Conservation (phyloP, 1,140 invertebrate genomes). For the Drosophila pachea region DNA sequence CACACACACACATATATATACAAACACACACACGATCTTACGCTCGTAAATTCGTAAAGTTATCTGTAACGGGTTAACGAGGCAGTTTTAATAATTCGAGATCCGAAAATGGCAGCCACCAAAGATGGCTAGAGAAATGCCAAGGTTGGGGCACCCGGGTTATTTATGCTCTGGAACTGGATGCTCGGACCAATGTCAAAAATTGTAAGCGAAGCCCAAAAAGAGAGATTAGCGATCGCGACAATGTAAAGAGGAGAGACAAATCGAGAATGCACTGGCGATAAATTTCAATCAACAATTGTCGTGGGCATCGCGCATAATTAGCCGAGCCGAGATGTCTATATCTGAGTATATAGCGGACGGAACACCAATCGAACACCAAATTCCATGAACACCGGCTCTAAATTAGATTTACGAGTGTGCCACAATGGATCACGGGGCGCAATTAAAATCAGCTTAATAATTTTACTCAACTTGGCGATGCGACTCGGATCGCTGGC, state of each 20-base stretch:
- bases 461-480: constrained; percentile 45
- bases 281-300: constrained; percentile 72
- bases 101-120: constrained; percentile 56
- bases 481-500: constrained; percentile 6
- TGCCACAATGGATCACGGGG: constrained; percentile 53
- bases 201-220: constrained; percentile 43
- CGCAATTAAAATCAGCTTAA: constrained; percentile 78
- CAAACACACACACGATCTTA: constrained; percentile 17
- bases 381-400: constrained; percentile 23
- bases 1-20: constrained; percentile 15
- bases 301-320: constrained; percentile 61
- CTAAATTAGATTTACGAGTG: constrained; percentile 75
- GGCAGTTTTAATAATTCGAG: constrained; percentile 44
- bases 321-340: constrained; percentile 40
- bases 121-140: constrained; percentile 31
- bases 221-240: constrained; percentile 55
- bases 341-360: constrained; percentile 7
- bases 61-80: constrained; percentile 51
- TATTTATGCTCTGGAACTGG: constrained; percentile 25
- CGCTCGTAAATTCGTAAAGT: constrained; percentile 25
- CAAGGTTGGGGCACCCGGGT: not conserved
- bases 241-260: constrained; percentile 27
- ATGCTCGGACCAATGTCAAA: constrained; percentile 6
- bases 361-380: constrained; percentile 3
- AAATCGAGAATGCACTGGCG: constrained; percentile 56